Conservation (phyloP, 1,140 invertebrate species). For the Nymphalis io region DNA sequence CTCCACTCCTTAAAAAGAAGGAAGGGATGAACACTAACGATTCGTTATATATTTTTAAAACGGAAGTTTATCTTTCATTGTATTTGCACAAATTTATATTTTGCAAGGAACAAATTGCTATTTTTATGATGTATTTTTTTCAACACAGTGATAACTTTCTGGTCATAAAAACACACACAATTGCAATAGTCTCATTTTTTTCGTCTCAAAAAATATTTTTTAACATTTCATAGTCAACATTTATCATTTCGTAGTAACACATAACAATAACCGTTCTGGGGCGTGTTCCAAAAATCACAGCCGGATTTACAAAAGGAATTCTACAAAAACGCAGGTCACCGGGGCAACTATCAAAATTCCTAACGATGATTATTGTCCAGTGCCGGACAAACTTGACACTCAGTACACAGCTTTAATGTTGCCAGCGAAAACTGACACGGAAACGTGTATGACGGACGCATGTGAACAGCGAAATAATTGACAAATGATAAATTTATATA, state of each 20-base stretch:
- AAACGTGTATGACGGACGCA: not conserved
- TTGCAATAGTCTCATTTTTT: not conserved
- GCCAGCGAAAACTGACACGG: conserved; percentile 7
- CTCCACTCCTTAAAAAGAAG: too few species aligned
- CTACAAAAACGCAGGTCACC: conserved; percentile 44
- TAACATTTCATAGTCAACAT: conserved; percentile 18
- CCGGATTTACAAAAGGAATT: conserved; percentile 44
- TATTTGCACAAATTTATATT: too few species aligned
- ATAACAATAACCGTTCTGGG: conserved; percentile 27
- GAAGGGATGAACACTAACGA: too few species aligned
- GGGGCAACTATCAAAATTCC: conserved; percentile 36
- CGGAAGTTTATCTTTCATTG: too few species aligned
- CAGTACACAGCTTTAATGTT: not conserved
- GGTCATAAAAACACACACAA: not conserved
- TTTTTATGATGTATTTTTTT: too few species aligned
- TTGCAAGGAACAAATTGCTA: too few species aligned
- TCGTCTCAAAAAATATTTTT: not conserved
- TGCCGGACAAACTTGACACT: conserved; percentile 41
- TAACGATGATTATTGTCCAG: conserved; percentile 59
- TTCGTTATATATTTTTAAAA: too few species aligned
- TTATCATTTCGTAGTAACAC: conserved; percentile 23
- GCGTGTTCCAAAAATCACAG: conserved; percentile 33
- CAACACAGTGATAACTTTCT: too few species aligned
- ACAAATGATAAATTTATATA: not conserved
- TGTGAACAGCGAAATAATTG: not conserved